Evolutionary conservation across 2,113 vertebrate species (phyloP).

Genomic region (Propithecus coquereli): DNA sequence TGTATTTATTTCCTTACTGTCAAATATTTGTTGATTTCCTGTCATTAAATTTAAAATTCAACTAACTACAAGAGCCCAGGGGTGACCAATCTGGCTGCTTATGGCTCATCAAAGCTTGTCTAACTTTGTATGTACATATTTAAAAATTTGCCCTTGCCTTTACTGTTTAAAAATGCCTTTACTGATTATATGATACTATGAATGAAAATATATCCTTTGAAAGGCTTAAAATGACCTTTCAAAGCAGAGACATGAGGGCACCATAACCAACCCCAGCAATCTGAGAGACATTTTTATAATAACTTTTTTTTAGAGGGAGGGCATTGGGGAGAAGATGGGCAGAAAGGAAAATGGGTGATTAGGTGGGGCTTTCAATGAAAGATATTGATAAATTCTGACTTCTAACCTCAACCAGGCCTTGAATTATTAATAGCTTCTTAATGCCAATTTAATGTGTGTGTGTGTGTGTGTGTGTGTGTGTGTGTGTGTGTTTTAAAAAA

Average conservation of each 20-base stretch:
- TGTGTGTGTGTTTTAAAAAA: neutral
- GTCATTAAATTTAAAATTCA: constrained; percentile 42
- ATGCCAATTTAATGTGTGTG: neutral
- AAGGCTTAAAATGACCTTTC: constrained; percentile 3
- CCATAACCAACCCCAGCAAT: neutral
- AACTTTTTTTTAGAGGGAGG: neutral
- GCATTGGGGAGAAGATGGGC: neutral
- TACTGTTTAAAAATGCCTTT: constrained; percentile 37
- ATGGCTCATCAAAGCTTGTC: neutral
- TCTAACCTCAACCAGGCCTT: neutral
- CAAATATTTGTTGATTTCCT: constrained; percentile 35
- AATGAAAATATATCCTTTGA: constrained; percentile 12
- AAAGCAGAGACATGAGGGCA: neutral
- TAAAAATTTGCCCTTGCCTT: neutral
- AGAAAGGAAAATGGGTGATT: neutral
- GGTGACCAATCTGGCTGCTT: neutral
- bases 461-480: neutral
- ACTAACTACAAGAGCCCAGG: neutral
- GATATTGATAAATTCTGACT: neutral
- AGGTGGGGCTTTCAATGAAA: neutral
- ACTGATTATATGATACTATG: neutral
- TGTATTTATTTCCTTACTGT: constrained; percentile 5
- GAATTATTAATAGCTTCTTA: neutral
- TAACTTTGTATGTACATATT: neutral
- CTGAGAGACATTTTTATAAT: constrained; percentile 11